These are phyloP conservation scores for Euura saliciscinereae DNA, from an alignment of 1,140 invertebrate genomes.

Conservation along the genomic window DNA sequence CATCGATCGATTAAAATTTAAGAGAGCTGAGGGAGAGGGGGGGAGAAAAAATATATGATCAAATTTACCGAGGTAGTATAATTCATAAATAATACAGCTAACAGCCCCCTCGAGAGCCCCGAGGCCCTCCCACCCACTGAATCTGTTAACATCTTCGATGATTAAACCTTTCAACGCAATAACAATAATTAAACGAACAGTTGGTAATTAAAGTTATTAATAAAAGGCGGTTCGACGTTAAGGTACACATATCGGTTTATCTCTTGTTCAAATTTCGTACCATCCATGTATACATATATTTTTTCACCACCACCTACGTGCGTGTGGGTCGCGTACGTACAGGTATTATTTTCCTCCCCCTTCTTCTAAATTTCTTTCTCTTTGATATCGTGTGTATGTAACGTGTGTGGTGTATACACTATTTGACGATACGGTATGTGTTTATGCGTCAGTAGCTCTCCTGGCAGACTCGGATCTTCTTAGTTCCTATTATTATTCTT, in stretches of 20 bases:
- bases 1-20: too few species aligned
- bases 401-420: too few species aligned
- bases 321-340: too few species aligned
- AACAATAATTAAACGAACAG: slow-evolving; percentile 7
- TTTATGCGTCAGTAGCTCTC: too few species aligned
- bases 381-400: neutral
- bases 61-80: neutral
- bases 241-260: too few species aligned
- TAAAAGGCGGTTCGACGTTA: too few species aligned
- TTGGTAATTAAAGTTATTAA: slow-evolving; percentile 12
- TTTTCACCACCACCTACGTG: too few species aligned
- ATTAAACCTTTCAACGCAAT: slow-evolving; percentile 9
- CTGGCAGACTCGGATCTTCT: too few species aligned
- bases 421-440: too few species aligned
- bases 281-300: too few species aligned
- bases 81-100: slow-evolving; percentile 11
- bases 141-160: slow-evolving; percentile 14
- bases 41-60: neutral
- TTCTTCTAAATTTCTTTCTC: neutral
- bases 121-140: slow-evolving; percentile 7
- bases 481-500: neutral
- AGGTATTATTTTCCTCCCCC: neutral
- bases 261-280: too few species aligned
- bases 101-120: neutral
- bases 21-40: too few species aligned